Percentiles rank a stretch among this genome's conserved stretches.
Evolutionary conservation across 92 coral and sea anemone species (phyloP).

Genomic region (Zoanthus sociatus): DNA sequence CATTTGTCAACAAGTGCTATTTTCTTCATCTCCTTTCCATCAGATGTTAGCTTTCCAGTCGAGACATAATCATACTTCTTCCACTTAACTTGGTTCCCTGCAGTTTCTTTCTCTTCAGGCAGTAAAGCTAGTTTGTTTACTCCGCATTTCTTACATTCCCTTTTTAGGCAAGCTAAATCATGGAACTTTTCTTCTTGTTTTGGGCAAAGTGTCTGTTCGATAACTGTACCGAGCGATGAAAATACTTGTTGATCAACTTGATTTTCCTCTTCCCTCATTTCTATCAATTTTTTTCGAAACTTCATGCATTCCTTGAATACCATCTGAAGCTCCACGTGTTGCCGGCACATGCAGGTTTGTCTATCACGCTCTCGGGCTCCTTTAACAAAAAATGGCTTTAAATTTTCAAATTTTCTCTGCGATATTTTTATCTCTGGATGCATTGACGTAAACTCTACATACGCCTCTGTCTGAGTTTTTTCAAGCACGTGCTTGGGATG

Average conservation of each 20-base stretch:
- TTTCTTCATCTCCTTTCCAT: constrained; percentile 32
- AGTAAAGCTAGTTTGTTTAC: constrained; percentile 28
- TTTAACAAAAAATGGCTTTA: neutral
- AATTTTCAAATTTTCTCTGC: constrained; percentile 15
- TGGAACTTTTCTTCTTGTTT: constrained; percentile 17
- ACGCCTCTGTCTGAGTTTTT: constrained; percentile 15
- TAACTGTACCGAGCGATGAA: constrained; percentile 9
- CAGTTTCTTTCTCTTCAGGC: constrained; percentile 10
- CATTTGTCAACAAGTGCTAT: constrained; percentile 19
- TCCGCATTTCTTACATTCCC: constrained; percentile 28
- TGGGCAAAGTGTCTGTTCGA: constrained; percentile 29
- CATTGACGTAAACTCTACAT: constrained; percentile 18
- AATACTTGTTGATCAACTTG: neutral
- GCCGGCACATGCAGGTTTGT: constrained; percentile 8
- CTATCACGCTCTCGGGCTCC: neutral
- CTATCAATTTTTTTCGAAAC: constrained; percentile 7
- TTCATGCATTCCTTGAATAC: constrained; percentile 10
- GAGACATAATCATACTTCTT: constrained; percentile 20
- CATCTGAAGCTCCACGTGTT: constrained; percentile 16
- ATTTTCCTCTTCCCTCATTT: neutral
- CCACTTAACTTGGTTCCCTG: constrained; percentile 32
- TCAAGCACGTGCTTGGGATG: constrained; percentile 31
- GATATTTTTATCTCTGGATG: constrained; percentile 23
- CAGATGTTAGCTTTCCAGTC: constrained; percentile 28
- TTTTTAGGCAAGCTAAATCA: constrained; percentile 14